Evolutionary conservation across 1,140 invertebrate species (phyloP).

Genomic region (Phortica variegata): DNA sequence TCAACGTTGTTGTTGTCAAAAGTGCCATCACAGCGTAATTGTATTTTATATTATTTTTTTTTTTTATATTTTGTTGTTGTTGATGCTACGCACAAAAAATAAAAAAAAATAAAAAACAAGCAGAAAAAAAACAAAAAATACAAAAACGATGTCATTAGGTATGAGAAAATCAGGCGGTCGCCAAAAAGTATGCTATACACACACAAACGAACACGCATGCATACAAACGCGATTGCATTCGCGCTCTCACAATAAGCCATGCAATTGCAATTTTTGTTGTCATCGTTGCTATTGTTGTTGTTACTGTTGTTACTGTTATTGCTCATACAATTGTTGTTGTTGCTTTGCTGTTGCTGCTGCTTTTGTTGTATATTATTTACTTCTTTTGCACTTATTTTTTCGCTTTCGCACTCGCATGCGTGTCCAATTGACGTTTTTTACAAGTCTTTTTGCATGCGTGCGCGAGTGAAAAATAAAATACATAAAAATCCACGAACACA

Average conservation of each 20-base stretch:
- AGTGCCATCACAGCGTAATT: too few relatives aligned
- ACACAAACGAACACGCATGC: slow-evolving; percentile 35
- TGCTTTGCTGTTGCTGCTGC: neutral
- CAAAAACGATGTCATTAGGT: slow-evolving; percentile 16
- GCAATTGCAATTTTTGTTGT: slow-evolving; percentile 12
- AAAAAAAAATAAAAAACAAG: slow-evolving; percentile 1
- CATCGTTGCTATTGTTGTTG: slow-evolving; percentile 18
- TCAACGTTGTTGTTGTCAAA: too few relatives aligned
- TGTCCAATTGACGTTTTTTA: slow-evolving; percentile 27
- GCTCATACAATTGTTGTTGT: neutral
- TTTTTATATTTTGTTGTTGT: neutral
- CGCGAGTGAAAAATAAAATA: slow-evolving; percentile 50
- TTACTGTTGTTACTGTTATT: slow-evolving; percentile 18
- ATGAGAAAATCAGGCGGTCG: too few relatives aligned
- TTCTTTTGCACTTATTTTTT: neutral
- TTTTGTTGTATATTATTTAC: slow-evolving; percentile 11
- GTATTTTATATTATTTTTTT: too few relatives aligned
- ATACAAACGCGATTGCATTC: slow-evolving; percentile 25
- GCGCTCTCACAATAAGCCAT: too few relatives aligned
- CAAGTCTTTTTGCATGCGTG: slow-evolving; percentile 52
- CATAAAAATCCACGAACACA: neutral
- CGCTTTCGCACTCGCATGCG: neutral
- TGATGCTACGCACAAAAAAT: neutral
- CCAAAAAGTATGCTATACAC: too few relatives aligned
- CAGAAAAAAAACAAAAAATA: slow-evolving; percentile 6